These are phyloP conservation scores for Cebus imitator DNA, from an alignment of 2,113 vertebrate species.

Conservation along the genomic window DNA sequence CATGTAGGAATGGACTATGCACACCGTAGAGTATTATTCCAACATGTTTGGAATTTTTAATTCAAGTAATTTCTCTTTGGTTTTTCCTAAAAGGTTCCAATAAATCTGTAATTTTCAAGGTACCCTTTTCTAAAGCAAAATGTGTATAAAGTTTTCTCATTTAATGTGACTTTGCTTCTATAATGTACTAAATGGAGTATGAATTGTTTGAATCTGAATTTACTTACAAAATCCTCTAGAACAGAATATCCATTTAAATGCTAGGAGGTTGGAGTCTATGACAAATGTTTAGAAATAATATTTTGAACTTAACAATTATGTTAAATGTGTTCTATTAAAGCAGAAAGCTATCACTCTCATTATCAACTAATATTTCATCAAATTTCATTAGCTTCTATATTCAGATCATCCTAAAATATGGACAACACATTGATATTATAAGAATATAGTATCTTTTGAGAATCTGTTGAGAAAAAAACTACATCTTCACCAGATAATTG, in stretches of 20 bases:
- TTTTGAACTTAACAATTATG: slow-evolving; percentile 79
- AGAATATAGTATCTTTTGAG: background rate
- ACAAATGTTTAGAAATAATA: slow-evolving; percentile 56
- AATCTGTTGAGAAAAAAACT: background rate
- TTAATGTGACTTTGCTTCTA: background rate
- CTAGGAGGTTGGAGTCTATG: slow-evolving; percentile 2
- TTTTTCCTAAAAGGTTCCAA: background rate
- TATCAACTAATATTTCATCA: slow-evolving; percentile 80
- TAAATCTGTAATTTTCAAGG: slow-evolving; percentile 31
- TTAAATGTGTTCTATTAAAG: slow-evolving; percentile 84
- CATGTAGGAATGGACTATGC: background rate
- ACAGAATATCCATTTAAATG: background rate
- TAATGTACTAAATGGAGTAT: background rate
- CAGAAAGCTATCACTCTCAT: slow-evolving; percentile 57
- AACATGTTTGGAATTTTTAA: slow-evolving; percentile 27
- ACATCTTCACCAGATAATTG: background rate
- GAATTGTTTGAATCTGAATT: slow-evolving; percentile 15
- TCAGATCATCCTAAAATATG: slow-evolving; percentile 79
- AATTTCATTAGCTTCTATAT: slow-evolving; percentile 83
- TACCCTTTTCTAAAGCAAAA: background rate
- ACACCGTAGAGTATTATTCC: background rate
- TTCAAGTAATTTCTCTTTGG: background rate
- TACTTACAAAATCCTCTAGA: background rate
- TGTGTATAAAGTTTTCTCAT: background rate
- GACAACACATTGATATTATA: background rate